Base-by-base conservation (phyloP, 2,113 vertebrate genomes). In the Brachionichthys hirsutus region DNA sequence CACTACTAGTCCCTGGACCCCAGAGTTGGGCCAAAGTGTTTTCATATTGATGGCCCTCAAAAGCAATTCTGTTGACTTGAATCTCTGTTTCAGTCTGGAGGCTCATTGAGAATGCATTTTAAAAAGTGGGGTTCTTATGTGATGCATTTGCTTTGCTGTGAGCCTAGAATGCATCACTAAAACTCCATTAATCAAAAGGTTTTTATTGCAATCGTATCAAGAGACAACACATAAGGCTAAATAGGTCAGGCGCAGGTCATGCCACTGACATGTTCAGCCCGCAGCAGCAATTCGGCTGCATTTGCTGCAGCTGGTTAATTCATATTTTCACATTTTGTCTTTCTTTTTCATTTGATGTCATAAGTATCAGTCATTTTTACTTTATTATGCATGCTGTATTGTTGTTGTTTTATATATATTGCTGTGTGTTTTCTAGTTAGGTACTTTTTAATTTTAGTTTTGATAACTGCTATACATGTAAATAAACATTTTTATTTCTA, bases 21-120 rank as follows among this genome's bases (percentile, higher is more conserved):
- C 19, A 48, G 53, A 68, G 42, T 40, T 56, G 60, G 44, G 60
- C 61, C 38, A 54, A 38, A 35, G 34, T 15, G 6, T 73, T 74
- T 48, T 53, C 38, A 70, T 61, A 46, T 49, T 0, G 10, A 55
- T 56, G 40, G 40, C 73, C 30, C 3, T 52, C 56, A 17, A 18
- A 60, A 52, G 42, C 46, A 74, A 10, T 22, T 59, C n/a, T 48
- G 48, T 44, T 54, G 38, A 45, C 48, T 10, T 9, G 12, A 70
- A 41, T 19, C 19, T 71, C 10, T 19, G 35, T 68, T 12, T 59
- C 15, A 69, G 40, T 22, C 34, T 38, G 41, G 11, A 42, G 40
- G 5, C 40, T 51, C 42, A 50, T 54, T 45, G 41, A 40, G 14
- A 45, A 42, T 53, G 43, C 16, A 59, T 41, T 59, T 44, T 24